Evolutionary conservation across 2,113 vertebrate genomes (phyloP).

Genomic region (Microtus richardsoni): DNA sequence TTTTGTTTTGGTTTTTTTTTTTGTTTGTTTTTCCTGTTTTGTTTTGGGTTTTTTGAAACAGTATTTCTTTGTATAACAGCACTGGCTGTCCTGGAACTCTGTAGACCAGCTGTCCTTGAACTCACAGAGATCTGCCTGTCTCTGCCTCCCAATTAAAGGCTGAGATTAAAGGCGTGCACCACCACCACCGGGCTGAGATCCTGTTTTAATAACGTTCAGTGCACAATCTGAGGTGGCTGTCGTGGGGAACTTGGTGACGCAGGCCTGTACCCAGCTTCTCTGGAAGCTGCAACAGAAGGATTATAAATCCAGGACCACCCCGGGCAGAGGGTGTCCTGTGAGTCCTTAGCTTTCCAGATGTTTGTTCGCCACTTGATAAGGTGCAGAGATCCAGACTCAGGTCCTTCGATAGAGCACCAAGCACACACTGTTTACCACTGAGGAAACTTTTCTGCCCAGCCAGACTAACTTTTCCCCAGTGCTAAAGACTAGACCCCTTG

Average conservation of each 20-base stretch:
- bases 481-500: background rate
- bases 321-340: background rate
- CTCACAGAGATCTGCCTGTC: background rate
- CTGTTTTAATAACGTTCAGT: background rate
- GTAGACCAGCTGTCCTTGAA: background rate
- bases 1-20: background rate
- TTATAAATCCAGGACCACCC: background rate
- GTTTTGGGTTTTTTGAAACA: background rate
- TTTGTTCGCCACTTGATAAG: background rate
- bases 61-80: background rate
- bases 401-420: background rate
- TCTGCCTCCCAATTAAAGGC: background rate
- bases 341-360: background rate
- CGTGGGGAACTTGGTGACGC: no score
- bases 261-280: background rate
- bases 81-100: background rate
- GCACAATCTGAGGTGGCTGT: background rate
- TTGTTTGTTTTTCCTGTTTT: background rate
- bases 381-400: background rate
- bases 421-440: background rate
- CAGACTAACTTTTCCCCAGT: accelerated
- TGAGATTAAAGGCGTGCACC: background rate
- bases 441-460: background rate
- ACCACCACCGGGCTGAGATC: background rate
- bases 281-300: background rate